Percentiles rank a stretch among this genome's conserved stretches.
Evolutionary conservation across 2,113 vertebrate species (phyloP).

Genomic region (Acrocephalus kingi): DNA sequence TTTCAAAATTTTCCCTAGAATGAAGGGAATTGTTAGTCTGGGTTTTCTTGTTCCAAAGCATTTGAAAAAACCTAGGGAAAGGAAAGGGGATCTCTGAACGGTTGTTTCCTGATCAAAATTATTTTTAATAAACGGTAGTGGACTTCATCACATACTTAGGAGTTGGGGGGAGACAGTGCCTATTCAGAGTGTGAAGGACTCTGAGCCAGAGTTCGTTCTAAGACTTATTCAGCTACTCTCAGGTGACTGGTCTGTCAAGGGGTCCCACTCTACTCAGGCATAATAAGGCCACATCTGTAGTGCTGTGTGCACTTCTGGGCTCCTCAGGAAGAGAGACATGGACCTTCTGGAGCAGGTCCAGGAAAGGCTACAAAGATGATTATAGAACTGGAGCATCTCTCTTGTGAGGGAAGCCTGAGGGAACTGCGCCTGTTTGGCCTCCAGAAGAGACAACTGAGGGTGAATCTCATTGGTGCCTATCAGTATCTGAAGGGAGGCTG

Average conservation of each 20-base stretch:
- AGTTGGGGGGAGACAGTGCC: fast-evolving
- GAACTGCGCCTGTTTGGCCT: background rate
- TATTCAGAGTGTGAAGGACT: background rate
- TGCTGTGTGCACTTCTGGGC: background rate
- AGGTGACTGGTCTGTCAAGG: background rate
- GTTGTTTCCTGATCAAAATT: background rate
- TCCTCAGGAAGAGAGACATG: background rate
- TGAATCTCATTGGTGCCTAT: no score
- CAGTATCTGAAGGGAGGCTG: background rate
- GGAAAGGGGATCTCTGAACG: background rate
- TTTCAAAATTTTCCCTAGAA: background rate
- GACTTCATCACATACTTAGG: background rate
- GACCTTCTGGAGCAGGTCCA: background rate
- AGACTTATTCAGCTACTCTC: background rate
- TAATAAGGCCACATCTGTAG: background rate
- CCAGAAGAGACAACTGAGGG: background rate
- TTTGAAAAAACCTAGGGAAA: background rate
- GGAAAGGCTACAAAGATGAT: background rate
- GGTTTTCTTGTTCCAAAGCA: background rate
- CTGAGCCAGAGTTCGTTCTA: background rate
- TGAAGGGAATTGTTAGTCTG: background rate
- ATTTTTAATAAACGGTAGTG: background rate
- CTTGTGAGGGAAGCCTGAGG: fast-evolving
- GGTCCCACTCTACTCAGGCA: background rate
- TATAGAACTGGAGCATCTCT: background rate